Evolutionary conservation across 53 echinoderm and acorn worm species (phyloP), one percentile per base, ranked within the genome.

Genomic region (Luidia sarsii): DNA sequence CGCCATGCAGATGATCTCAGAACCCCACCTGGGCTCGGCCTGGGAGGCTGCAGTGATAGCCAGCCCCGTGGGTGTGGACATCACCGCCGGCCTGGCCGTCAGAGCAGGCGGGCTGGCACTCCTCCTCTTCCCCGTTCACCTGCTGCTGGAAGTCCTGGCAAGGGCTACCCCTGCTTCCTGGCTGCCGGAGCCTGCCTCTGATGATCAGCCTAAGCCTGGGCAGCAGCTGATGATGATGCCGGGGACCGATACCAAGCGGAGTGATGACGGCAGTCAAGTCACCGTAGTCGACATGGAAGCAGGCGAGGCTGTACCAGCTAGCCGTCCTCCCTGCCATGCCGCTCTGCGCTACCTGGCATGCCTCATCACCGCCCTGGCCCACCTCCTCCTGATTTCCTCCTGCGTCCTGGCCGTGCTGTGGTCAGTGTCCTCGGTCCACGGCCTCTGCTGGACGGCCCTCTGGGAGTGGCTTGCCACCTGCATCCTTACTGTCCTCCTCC

Each of bases 401-500:
- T 35, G 53, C 22, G 24, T 71, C 35, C 22, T 71, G 1, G 52
- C 56, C 36, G 35, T 71, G 3, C 35, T 71, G 14, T 52, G 55
- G 34, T 71, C 59, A 0, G 77, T 77, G 45, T 77, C 29, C 19
- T 77, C 77, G 32, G 25, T 60, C 28, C 60, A 77, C 9, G 48
- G 72, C 33, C 18, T 77, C 43, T 77, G 77, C 48, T 61, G 46
- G 77, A 46, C 8, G 27, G 45, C 59, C 29, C 57, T 75, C 59
- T 75, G 57, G 75, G 75, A 60, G 33, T 77, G 77, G 77, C 60
- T 61, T 35, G 61, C 77, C 25, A 46, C 48, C 18, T 77, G 55
- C 48, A 77, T 77, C 59, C 59, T 77, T 46, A 61, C 77, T 27
- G 22, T 77, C 20, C 60, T 77, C 77, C 41, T 77, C 61, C 45